Evolutionary conservation across 2,113 vertebrate genomes (phyloP), one percentile per base, ranked within the genome.

Genomic region (Cheirogaleus medius): DNA sequence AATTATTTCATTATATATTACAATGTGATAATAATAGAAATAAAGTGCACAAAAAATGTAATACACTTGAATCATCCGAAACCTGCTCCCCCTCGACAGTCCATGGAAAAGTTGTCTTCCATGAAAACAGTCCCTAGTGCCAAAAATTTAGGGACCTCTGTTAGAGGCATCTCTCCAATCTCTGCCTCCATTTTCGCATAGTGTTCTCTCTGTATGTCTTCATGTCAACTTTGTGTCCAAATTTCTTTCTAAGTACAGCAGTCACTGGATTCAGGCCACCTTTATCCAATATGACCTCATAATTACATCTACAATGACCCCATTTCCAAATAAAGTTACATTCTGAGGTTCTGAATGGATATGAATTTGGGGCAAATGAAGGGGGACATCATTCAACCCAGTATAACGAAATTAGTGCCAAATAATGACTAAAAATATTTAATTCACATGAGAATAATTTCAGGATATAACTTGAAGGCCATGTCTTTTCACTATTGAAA

Each of bases 391-490:
- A 84, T 18, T 58, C 34, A 87, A 66, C 6, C 18, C 3, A 91
- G 2, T 49, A 49, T 39, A 39, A 56, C 23, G 23, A 11, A n/a
- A 91, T 56, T 58, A 73, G 18, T 47, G 52, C 29, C 27, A 83
- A 87, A 90, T 44, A 87, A 90, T 87, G n/a, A 95, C 81, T 95
- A 82, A 1, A 1, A n/a, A 32, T 94, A 42, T 63, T 92, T 47
- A 93, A 97, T 52, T 96, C 11, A 10, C 73, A 86, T 96, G 60
- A 64, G 63, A 56, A 68, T 83, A 87, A 12, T 76, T 87, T 96
- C 64, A 64, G 63, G 52, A 64, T 77, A 87, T 66, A 95, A 80
- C 42, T 92, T 87, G 66, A 78, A 23, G 6, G 13, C 8, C 11
- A 17, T 87, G 63, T 95, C 21, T 10, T 69, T 47, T 56, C 56